Percentiles rank a stretch among this genome's conserved stretches.
Conservation (phyloP, 2,888 invertebrate species). For the Podabrus alpinus region DNA sequence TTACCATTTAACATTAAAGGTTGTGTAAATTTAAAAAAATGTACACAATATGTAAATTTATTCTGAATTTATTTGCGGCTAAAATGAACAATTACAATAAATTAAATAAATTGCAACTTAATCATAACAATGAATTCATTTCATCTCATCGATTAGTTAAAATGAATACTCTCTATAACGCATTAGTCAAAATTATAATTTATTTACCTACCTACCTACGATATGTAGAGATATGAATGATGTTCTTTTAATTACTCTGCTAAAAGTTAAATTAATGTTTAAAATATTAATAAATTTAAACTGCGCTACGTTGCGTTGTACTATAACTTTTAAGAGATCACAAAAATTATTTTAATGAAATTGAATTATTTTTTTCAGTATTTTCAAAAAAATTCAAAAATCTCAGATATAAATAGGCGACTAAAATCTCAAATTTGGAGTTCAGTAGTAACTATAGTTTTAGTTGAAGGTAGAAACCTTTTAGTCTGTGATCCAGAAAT, state of each 20-base stretch:
- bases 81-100: not conserved
- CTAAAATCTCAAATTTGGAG: constrained; percentile 97
- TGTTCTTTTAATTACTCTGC: not conserved
- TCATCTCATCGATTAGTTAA: not conserved
- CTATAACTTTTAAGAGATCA: not conserved
- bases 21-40: no score
- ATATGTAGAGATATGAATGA: not conserved
- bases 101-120: not conserved
- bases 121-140: not conserved
- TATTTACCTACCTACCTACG: not conserved
- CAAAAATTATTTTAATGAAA: not conserved
- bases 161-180: no score
- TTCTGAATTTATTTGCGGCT: not conserved
- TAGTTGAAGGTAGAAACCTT: constrained; percentile 93
- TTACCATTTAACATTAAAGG: not conserved
- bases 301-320: not conserved
- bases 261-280: not conserved
- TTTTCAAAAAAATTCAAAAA: constrained; percentile 74
- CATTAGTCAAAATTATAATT: not conserved
- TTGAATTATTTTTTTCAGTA: constrained; percentile 66
- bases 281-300: not conserved
- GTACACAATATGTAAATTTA: no score
- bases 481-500: constrained; percentile 85
- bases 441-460: constrained; percentile 94
- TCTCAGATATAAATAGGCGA: constrained; percentile 80